Base-by-base conservation (phyloP, 1,140 invertebrate genomes). In the Sinella curviseta region DNA sequence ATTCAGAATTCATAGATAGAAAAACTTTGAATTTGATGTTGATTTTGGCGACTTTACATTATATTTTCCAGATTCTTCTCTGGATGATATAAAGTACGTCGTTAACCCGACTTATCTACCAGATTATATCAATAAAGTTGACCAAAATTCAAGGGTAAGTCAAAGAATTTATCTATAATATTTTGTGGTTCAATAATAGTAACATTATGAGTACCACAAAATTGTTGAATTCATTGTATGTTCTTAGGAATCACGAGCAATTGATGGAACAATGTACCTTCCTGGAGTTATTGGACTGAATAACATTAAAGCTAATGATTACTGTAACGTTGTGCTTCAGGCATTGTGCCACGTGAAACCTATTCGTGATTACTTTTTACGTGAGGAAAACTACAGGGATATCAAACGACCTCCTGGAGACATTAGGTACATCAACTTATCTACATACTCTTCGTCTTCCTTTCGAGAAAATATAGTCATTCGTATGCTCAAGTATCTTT, bases 261-360 rank as follows among this genome's bases (percentile, higher is more conserved):
- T 98, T 84, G 97, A 99, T 89, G 97, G 97, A 16, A 97, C 95
- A 0, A 92, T 97, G 84, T 99, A 99, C 87, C 92, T 95, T 82
- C 97, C 98, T 30, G 98, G 96, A 48, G 97, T 98, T 86, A 94
- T 96, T 34, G 98, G 98, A 1, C 89, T 99, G 28, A 99, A 99
- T 86, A 99, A 99, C 87, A 99, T 99, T 81, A 99, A 99, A 88
- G 95, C 95, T 1, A 99, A 99, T 89, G 98, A 99, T 88, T 99
- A 99, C 86, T 99, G 97, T 84, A 99, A 99, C 89, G 98, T 99
- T 77, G 94, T 99, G 80, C 88, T 99, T 70, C 97, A 98, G 94
- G 94, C 95, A 67, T 88, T 99, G 24, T 96, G 95, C 0, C 96
- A 99, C 89, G 97, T 99, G 0, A 91, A 93, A 33, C 97, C 97